A percentile compares a stretch with the other conserved stretches of the same genome.
These are phyloP conservation scores for Suricata suricatta DNA, from an alignment of 2,113 vertebrate species.

Conservation along the genomic window DNA sequence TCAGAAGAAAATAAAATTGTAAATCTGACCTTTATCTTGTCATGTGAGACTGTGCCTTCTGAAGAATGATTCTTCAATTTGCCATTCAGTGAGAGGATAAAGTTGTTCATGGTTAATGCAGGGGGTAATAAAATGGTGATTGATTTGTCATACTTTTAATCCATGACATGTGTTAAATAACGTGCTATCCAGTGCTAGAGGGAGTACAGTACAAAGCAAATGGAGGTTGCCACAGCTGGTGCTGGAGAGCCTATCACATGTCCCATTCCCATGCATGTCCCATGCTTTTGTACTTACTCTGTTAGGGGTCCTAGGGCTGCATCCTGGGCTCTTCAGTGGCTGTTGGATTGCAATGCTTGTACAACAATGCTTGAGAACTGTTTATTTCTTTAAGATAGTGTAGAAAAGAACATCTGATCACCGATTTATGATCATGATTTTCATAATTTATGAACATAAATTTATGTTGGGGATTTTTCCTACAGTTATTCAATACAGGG, in stretches of 20 bases:
- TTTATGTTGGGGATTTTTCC: background rate
- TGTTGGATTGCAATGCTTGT: background rate
- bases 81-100: background rate
- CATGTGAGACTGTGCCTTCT: background rate
- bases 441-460: background rate
- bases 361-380: background rate
- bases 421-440: background rate
- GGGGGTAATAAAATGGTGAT: background rate
- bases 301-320: fast-evolving
- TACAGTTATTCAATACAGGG: background rate
- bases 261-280: no score
- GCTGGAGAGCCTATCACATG: fast-evolving
- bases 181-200: background rate
- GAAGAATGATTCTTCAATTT: background rate
- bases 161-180: background rate
- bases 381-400: background rate
- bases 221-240: fast-evolving
- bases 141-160: background rate
- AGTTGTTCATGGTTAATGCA: background rate
- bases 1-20: background rate
- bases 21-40: background rate
- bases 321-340: background rate
- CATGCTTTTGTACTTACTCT: background rate
- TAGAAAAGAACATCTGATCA: background rate
- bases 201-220: background rate